Percentiles rank a stretch among this genome's conserved stretches.
Conservation (phyloP, 2,113 vertebrate species). For the Xiphophorus maculatus region DNA sequence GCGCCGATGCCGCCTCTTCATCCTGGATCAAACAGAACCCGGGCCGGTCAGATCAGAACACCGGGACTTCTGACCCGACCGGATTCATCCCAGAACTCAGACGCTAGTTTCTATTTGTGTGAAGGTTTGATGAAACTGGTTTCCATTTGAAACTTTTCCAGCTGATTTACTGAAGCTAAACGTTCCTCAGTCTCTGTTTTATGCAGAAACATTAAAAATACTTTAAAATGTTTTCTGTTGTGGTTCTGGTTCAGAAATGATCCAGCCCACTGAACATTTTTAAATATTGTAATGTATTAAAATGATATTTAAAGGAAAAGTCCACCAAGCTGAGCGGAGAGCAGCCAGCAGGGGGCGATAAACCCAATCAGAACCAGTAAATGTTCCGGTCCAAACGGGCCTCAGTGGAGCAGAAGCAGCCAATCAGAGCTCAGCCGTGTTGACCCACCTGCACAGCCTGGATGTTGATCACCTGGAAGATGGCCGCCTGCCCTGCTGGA, state of each 20-base stretch:
- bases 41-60: not conserved
- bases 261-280: no score
- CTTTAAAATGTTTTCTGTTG: no score
- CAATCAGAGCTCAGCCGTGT: not conserved
- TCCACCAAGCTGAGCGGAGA: no score
- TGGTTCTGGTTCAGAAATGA: not conserved
- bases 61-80: not conserved
- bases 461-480: constrained; percentile 85
- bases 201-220: no score
- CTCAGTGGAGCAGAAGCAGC: not conserved
- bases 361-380: no score
- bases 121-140: no score
- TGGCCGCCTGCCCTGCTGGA: constrained; percentile 74
- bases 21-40: constrained; percentile 76
- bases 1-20: constrained; percentile 77
- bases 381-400: not conserved
- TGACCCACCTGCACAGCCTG: constrained; percentile 82
- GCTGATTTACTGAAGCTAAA: no score
- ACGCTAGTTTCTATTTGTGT: not conserved
- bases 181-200: no score
- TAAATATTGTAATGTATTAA: no score
- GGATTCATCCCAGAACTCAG: not conserved
- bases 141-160: no score
- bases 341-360: no score
- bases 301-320: no score